Percentiles rank a stretch among this genome's conserved stretches.
Evolutionary conservation across 2,113 vertebrate genomes (phyloP).

Genomic region (Procapra przewalskii): DNA sequence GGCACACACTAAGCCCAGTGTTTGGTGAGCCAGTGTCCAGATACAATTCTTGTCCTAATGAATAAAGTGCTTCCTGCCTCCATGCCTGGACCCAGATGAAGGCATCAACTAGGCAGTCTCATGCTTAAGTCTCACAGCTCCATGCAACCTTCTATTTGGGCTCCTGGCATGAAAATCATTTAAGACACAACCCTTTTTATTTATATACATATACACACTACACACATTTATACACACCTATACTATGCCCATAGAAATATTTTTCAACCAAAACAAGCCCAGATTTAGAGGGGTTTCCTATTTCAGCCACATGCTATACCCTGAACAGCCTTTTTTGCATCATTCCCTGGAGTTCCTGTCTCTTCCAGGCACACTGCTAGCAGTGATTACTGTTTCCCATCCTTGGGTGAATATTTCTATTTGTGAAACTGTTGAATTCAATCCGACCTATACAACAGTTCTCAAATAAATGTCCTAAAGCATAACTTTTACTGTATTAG

Average conservation of each 20-base stretch:
- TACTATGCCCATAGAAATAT: neutral
- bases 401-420: neutral
- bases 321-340: neutral
- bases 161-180: neutral
- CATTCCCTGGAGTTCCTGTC: neutral
- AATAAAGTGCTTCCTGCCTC: neutral
- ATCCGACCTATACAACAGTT: neutral
- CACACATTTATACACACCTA: neutral
- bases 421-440: neutral
- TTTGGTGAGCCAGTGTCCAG: neutral
- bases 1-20: neutral
- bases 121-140: neutral
- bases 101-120: neutral
- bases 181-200: slow-evolving; percentile 16
- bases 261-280: neutral
- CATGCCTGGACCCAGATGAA: neutral
- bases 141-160: neutral
- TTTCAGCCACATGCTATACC: neutral
- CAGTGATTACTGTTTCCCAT: neutral
- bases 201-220: neutral
- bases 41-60: neutral
- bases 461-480: neutral
- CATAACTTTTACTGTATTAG: neutral
- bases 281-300: neutral
- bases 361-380: neutral